Evolutionary conservation across 2,113 vertebrate species (phyloP).

Genomic region (Girardinichthys multiradiatus): DNA sequence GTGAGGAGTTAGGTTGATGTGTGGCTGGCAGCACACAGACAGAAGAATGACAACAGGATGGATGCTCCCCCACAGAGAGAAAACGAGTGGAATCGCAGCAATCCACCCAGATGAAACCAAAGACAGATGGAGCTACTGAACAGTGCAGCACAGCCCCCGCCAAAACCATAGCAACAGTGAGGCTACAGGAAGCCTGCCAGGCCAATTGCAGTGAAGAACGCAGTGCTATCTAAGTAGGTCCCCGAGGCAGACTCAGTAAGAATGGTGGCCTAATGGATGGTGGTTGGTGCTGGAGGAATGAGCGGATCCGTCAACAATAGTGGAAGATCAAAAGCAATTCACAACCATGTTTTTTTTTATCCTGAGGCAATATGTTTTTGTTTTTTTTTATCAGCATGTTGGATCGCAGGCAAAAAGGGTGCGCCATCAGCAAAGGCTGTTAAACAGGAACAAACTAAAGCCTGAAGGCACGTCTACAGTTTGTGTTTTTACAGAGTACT

Average conservation of each 20-base stretch:
- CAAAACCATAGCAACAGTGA: conserved; percentile 75
- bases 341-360: conserved; percentile 20
- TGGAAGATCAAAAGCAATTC: conserved; percentile 22
- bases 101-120: conserved; percentile 64
- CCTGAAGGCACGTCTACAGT: conserved; percentile 20
- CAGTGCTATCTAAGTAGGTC: conserved; percentile 52
- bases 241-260: conserved; percentile 43
- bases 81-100: conserved; percentile 70
- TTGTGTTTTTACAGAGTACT: conserved; percentile 23
- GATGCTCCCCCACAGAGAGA: conserved; percentile 59
- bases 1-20: conserved; percentile 34
- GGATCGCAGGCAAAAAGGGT: conserved; percentile 42
- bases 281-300: conserved; percentile 36
- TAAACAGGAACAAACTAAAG: conserved; percentile 41
- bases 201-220: conserved; percentile 54
- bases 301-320: conserved; percentile 23
- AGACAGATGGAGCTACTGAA: conserved; percentile 70
- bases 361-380: conserved; percentile 20
- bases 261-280: conserved; percentile 40
- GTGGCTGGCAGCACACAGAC: conserved; percentile 32
- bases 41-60: conserved; percentile 59
- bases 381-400: conserved; percentile 25
- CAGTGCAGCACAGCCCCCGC: conserved; percentile 52
- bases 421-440: conserved; percentile 34
- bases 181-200: conserved; percentile 60